Conservation (phyloP, 2,888 invertebrate species). For the Aphodius sticticus region DNA sequence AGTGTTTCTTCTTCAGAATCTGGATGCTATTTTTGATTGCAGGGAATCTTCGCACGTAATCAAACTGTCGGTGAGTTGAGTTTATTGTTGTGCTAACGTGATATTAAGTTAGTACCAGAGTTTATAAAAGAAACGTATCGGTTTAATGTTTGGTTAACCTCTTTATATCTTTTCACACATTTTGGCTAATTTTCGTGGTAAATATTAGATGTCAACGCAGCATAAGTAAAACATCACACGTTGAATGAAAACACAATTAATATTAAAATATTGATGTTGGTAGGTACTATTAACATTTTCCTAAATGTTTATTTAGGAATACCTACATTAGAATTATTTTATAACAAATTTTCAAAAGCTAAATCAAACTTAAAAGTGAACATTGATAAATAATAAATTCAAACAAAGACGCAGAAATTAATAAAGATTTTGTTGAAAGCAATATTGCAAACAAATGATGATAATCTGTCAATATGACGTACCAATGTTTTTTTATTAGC, state of each 20-base stretch:
- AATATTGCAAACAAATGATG: too few species aligned
- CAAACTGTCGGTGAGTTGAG: not conserved
- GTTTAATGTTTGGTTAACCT: not conserved
- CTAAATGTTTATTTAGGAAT: too few species aligned
- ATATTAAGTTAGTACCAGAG: not conserved
- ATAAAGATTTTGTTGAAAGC: too few species aligned
- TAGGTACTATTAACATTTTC: too few species aligned
- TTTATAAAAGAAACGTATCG: not conserved
- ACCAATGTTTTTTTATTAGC: too few species aligned
- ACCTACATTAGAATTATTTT: not conserved
- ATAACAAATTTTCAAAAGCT: conserved; percentile 4
- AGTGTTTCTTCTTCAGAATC: not conserved
- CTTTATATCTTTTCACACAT: not conserved
- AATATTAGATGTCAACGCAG: not conserved
- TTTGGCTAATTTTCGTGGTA: not conserved
- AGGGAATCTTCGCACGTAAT: not conserved
- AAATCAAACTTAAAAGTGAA: too few species aligned
- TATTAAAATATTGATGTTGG: too few species aligned
- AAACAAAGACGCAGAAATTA: too few species aligned
- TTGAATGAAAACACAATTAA: not conserved
- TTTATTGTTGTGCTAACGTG: not conserved
- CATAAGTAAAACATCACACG: not conserved
- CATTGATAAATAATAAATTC: not conserved
- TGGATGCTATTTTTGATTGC: not conserved
- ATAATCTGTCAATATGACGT: too few species aligned